Evolutionary conservation across 2,797 vertebrate species (phyloP), one percentile per base, ranked within the genome.

Genomic region (Argya squamiceps): DNA sequence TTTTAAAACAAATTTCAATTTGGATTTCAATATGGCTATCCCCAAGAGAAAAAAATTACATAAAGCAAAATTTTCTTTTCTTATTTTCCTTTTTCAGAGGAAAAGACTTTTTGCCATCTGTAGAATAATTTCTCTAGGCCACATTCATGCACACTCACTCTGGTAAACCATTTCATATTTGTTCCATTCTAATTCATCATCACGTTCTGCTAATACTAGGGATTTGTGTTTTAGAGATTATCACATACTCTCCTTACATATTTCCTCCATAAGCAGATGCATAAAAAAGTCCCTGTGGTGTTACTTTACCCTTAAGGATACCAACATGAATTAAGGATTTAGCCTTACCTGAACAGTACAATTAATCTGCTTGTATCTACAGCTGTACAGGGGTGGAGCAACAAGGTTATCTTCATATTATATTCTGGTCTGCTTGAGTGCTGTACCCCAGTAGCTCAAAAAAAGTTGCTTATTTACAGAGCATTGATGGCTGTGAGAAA

Each of bases 391-490:
- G 65, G 9, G 9, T 50, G 39, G 12, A 84, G 30, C 8, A 69
- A 69, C 26, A 56, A 52, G 14, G 22, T 71, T 8, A 44, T 58
- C 16, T 62, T 77, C 11, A 2, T 39, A 11, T 49, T 70, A 11
- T 30, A 36, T 14, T 67, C 34, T 32, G 10, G 29, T 58, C 20
- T 82, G 32, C 24, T 34, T 78, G n/a, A 56, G 22, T 46, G 7
- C 24, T 65, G 18, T 46, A 11, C 12, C 43, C 10, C 39, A 76
- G 36, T 6, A 70, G 12, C 36, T 88, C 11, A 68, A 62, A 68
- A 84, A 39, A 75, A 53, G 17, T 67, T 74, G 7, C 26, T 70
- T 63, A 82, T 89, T 96, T 95, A 63, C 76, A 92, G 68, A 94
- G 29, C 93, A 64, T 12, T 56, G 32, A 87, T 63, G 14, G 9